phyloP scores from a whole-genome alignment of 2,113 vertebrate genomes.

The Eublepharis macularius region DNA sequence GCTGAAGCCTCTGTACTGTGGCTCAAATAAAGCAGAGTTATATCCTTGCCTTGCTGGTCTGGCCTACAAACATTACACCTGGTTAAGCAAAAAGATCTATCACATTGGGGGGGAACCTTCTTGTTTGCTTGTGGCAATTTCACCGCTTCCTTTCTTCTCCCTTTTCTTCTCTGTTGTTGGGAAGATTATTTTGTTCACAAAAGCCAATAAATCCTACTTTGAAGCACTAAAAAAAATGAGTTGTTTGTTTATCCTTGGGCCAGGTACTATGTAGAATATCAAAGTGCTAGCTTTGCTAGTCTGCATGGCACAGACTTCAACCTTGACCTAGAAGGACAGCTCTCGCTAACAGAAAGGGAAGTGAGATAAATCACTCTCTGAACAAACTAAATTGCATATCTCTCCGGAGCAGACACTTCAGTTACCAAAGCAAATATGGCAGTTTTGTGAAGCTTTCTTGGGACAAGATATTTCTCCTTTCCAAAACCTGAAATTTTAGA shows the following conservation, averaged over 20 bases:
- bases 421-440: background rate
- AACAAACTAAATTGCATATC: conserved; percentile 14
- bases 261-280: conserved; percentile 62
- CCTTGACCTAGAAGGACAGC: conserved; percentile 54
- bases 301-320: conserved; percentile 45
- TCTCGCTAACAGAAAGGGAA: conserved; percentile 25
- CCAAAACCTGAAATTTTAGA: conserved; percentile 16
- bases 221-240: conserved; percentile 59
- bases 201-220: conserved; percentile 33
- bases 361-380: conserved; percentile 39
- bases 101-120: conserved; percentile 1
- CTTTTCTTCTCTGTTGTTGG: conserved; percentile 45
- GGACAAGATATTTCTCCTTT: conserved; percentile 20
- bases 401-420: conserved; percentile 39
- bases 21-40: too few species aligned
- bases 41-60: too few species aligned
- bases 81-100: conserved; percentile 26
- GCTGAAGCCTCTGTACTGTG: too few species aligned
- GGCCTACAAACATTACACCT: background rate
- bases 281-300: conserved; percentile 55
- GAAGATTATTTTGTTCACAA: conserved; percentile 41
- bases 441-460: background rate
- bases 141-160: background rate
- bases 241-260: conserved; percentile 67
- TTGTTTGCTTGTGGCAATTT: conserved; percentile 34